Evolutionary conservation across 2,888 invertebrate genomes (phyloP), one percentile per base, ranked within the genome.

Genomic region (Apotomis capreana): DNA sequence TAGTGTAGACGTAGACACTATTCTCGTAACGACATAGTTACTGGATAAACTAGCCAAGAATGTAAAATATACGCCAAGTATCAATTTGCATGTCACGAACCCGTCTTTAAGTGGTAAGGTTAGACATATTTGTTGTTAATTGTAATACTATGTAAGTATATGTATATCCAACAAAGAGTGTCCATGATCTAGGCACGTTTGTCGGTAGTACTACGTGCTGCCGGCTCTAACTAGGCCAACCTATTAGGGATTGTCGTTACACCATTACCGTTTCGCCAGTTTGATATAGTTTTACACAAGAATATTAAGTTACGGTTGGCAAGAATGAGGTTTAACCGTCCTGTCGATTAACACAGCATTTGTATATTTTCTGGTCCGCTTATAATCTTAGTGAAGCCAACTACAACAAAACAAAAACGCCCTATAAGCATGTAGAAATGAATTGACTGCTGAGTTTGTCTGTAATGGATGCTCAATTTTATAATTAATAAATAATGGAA

Each of bases 141-240:
- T 65, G 55, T 46, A 40, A 15, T 61, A 26, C 26, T 26, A 40
- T 6, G 49, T 52, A 40, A 5, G 6, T 65, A 37, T 70, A 65
- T 64, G 59, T 62, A 59, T 36, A 8, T 6, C 0, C 26, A 57
- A 46, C 67, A 74, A 61, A 70, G 58, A 62, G 74, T 78, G 78
- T 77, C 77, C 77, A 74, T 81, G 83, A 82, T 85, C 83, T 83
- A 82, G 81, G 83, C 89, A 89, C 87, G 89, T 89, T 85, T 68
- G 85, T 84, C 85, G 6, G 83, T 75, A 13, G 36, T 77, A 79
- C 75, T 87, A 90, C 89, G 89, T 90, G 90, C 83, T 76, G 74
- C 70, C 51, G 78, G 6, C 40, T 0, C 40, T 78, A 89, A 88
- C 85, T 87, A 82, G 87, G 85, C 78, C 86, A 84, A 78, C 78